Base-by-base conservation (phyloP, 2,888 invertebrate species). In the Epinotia demarniana region DNA sequence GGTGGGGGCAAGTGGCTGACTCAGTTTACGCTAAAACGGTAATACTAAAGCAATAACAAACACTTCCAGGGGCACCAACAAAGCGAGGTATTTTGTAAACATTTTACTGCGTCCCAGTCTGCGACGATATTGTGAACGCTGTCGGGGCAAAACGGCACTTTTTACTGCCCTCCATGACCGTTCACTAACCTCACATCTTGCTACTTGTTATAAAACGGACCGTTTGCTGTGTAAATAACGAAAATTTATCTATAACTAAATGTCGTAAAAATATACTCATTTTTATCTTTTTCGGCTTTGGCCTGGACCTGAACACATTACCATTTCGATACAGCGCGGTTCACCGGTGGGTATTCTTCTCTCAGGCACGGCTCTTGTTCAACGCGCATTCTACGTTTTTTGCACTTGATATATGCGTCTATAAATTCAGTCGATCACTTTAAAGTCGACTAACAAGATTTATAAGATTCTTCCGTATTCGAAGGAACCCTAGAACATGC, bases 101-200 rank as follows among this genome's bases (percentile, higher is more conserved):
- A 92, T 93, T 93, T 93, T 93, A 93, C 89, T 91, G 87, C 91
- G 89, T 82, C 89, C 88, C 92, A 86, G 92, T 85, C 92, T 92
- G 93, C 88, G 90, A 88, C 92, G 88, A 87, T 91, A 92, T 92
- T 92, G 91, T 90, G 90, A 89, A 85, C 87, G 89, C 88, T 89
- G 88, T 87, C 87, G 89, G 83, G 86, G 89, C 90, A 91, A 89
- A 90, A 92, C 89, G 89, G 87, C 90, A 86, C 83, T 90, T 92
- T 92, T 92, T 93, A 93, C 90, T 91, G 87, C 92, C 88, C 85
- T 84, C 87, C 85, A 82, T 85, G 85, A 86, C 87, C 87, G 87
- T 87, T 88, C 84, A 79, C 82, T 84, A 80, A 83, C 83, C 85
- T 86, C 83, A 86, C 83, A 83, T 83, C 85, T 79, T 77, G 79